Evolutionary conservation across 2,113 vertebrate genomes (phyloP).

Genomic region (Halcyon malimbica): DNA sequence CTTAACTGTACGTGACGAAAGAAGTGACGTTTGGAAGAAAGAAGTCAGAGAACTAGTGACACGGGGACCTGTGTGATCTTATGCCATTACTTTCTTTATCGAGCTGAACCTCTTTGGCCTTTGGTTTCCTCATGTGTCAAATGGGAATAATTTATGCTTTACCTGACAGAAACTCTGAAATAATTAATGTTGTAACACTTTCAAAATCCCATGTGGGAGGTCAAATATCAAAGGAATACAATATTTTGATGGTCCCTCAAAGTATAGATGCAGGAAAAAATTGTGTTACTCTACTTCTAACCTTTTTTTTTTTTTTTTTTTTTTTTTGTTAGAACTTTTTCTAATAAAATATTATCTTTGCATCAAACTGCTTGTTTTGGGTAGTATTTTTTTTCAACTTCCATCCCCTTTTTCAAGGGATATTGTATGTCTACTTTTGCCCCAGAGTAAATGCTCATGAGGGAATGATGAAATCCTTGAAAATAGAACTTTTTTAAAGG

Average conservation of each 20-base stretch:
- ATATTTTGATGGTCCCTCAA: background rate
- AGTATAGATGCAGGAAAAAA: background rate
- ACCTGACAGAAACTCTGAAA: background rate
- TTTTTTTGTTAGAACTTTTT: background rate
- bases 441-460: background rate
- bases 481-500: background rate
- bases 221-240: background rate
- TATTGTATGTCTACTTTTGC: background rate
- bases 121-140: background rate
- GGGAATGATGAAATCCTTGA: background rate
- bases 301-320: background rate
- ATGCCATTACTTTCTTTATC: background rate
- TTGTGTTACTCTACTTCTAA: background rate
- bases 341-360: background rate
- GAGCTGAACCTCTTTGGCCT: background rate
- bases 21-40: background rate
- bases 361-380: background rate
- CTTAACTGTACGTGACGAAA: background rate
- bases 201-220: background rate
- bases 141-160: background rate
- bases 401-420: background rate
- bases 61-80: background rate
- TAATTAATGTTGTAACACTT: background rate
- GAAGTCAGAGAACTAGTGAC: background rate
- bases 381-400: background rate